Percentiles rank a stretch among this genome's conserved stretches.
phyloP scores from a whole-genome alignment of 2,888 invertebrate genomes.

The Tachina grossa region DNA sequence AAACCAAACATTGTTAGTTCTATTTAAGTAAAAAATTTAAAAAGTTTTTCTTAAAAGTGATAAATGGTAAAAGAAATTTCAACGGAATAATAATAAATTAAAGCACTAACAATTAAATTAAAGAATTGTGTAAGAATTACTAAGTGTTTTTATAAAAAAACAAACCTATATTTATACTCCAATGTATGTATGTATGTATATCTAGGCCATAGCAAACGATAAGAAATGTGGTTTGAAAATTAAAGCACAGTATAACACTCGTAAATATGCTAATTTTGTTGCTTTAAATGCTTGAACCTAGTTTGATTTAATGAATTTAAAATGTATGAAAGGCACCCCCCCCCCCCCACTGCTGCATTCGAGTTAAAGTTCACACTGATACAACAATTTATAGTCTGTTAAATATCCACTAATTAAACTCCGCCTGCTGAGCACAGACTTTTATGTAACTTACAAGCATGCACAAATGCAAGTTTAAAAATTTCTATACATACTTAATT shows the following conservation, averaged over 20 bases:
- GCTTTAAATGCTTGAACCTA: neutral
- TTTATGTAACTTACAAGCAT: neutral
- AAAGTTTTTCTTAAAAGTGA: slow-evolving; percentile 1
- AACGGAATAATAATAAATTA: neutral
- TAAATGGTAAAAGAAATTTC: slow-evolving; percentile 19
- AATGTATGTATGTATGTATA: neutral
- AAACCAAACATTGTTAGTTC: neutral
- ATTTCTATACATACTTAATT: neutral
- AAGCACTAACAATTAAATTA: slow-evolving; percentile 4
- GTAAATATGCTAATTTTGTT: neutral
- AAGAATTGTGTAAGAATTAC: neutral
- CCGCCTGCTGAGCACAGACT: slow-evolving; percentile 8
- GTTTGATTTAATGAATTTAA: neutral
- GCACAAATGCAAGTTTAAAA: neutral
- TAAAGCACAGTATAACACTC: neutral
- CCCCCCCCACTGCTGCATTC: neutral
- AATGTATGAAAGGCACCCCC: neutral
- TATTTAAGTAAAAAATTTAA: neutral
- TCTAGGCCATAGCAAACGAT: neutral
- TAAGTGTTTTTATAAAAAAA: neutral
- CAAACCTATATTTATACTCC: too few relatives aligned
- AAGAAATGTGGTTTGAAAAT: neutral
- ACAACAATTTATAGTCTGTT: slow-evolving; percentile 23
- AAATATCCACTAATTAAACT: slow-evolving; percentile 19
- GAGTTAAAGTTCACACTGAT: neutral